phyloP scores from a whole-genome alignment of 1,140 invertebrate species.

The Pseudomyrmex gracilis region DNA sequence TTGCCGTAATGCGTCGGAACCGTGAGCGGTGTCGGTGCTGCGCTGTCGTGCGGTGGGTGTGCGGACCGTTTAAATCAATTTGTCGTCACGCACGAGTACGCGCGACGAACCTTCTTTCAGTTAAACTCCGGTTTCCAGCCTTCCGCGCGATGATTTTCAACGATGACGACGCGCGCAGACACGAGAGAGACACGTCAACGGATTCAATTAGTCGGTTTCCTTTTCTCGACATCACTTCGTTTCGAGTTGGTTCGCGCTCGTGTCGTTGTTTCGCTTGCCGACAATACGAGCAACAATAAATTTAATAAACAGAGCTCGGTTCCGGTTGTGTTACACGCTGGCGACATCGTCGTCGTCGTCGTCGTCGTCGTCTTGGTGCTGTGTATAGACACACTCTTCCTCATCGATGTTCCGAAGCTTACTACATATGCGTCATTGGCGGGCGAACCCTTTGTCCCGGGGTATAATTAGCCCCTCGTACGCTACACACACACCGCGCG shows the following conservation, averaged over 20 bases:
- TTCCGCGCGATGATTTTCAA: conserved; percentile 44
- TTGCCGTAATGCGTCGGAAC: conserved; percentile 21
- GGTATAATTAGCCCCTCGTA: conserved; percentile 72
- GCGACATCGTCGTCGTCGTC: neutral
- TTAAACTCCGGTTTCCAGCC: conserved; percentile 35
- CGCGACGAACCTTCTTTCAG: conserved; percentile 36
- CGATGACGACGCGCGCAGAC: neutral
- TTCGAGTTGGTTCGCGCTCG: neutral
- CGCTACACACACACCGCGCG: conserved; percentile 14
- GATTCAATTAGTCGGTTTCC: neutral
- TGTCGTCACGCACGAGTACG: conserved; percentile 66
- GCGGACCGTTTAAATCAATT: conserved; percentile 74
- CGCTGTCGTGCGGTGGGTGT: conserved; percentile 62
- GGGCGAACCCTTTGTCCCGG: conserved; percentile 66
- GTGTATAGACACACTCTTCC: conserved; percentile 53
- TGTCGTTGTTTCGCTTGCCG: conserved; percentile 8
- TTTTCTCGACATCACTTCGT: neutral
- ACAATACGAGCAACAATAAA: conserved; percentile 11
- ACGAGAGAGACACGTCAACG: neutral
- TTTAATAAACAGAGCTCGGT: conserved; percentile 22
- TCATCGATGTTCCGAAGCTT: conserved; percentile 71
- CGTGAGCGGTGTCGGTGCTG: neutral
- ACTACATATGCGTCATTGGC: conserved; percentile 65
- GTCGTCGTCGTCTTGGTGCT: conserved; percentile 15
- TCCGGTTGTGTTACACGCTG: conserved; percentile 1